phyloP scores from a whole-genome alignment of 2,797 vertebrate genomes.

The Odontamblyopus rebecca region DNA sequence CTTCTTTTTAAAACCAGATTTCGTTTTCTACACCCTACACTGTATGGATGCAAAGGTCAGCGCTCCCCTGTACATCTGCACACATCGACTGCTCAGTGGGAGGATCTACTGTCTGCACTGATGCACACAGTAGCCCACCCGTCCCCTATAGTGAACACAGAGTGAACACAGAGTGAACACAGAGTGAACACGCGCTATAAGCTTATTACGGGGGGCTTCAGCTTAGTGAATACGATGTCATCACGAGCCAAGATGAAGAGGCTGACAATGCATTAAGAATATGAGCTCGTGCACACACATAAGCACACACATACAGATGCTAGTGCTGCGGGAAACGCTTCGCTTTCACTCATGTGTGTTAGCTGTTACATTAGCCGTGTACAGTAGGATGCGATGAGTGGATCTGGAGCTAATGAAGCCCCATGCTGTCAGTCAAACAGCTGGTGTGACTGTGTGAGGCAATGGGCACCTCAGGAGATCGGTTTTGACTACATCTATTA shows the following conservation, averaged over 20 bases:
- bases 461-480: constrained; percentile 54
- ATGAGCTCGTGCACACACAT: constrained; percentile 50
- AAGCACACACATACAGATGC: constrained; percentile 8
- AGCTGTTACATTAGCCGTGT: background rate
- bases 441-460: constrained; percentile 37
- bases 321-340: constrained; percentile 19
- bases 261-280: constrained; percentile 59
- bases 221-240: constrained; percentile 47
- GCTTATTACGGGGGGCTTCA: constrained; percentile 52
- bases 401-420: constrained; percentile 38
- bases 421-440: constrained; percentile 59
- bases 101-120: constrained; percentile 24
- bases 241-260: constrained; percentile 37
- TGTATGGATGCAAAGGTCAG: too few relatives aligned
- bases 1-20: too few relatives aligned
- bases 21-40: too few relatives aligned
- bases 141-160: constrained; percentile 46
- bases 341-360: constrained; percentile 12
- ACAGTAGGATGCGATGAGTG: constrained; percentile 31
- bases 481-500: constrained; percentile 58
- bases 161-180: constrained; percentile 55
- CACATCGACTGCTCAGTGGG: background rate
- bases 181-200: constrained; percentile 59
- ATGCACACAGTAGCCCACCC: constrained; percentile 47
- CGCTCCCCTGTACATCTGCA: background rate